A percentile compares a stretch with the other conserved stretches of the same genome.
phyloP scores from a whole-genome alignment of 2,113 vertebrate genomes.

The Naja naja region DNA sequence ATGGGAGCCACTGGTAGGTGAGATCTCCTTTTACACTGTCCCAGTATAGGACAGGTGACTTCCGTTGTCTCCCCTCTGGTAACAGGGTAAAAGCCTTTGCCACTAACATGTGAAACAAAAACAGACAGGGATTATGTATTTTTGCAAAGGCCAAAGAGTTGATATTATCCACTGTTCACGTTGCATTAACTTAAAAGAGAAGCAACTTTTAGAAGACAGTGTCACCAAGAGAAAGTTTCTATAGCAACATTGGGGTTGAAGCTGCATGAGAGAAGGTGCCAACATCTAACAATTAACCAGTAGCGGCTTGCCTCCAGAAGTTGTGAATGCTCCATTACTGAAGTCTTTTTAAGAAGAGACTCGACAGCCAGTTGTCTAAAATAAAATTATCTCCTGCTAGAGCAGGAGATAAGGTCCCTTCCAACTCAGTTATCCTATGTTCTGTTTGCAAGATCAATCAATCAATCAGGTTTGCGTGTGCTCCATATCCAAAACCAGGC shows the following conservation, averaged over 20 bases:
- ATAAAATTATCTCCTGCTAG: fast-evolving
- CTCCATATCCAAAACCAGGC: background rate
- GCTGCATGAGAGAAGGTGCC: background rate
- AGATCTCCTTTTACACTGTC: too few relatives aligned
- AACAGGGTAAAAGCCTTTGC: too few relatives aligned
- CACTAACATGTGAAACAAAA: too few relatives aligned
- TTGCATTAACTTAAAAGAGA: background rate
- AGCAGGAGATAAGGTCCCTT: background rate
- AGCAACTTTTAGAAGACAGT: background rate
- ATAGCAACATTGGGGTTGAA: background rate
- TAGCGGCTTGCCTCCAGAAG: background rate
- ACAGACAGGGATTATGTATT: background rate
- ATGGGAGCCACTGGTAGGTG: too few relatives aligned
- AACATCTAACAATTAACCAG: background rate
- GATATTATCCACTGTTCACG: background rate
- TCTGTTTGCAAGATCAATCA: background rate
- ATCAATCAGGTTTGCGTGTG: background rate
- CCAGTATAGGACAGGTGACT: too few relatives aligned
- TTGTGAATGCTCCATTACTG: background rate
- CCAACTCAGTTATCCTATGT: background rate
- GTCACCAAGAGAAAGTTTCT: background rate
- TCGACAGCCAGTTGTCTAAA: background rate
- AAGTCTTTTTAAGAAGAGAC: background rate
- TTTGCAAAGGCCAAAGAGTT: background rate
- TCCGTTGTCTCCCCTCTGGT: too few relatives aligned